Percentiles rank a stretch among this genome's conserved stretches.
Evolutionary conservation across 2,888 invertebrate species (phyloP).

Genomic region (Cabera pusaria): DNA sequence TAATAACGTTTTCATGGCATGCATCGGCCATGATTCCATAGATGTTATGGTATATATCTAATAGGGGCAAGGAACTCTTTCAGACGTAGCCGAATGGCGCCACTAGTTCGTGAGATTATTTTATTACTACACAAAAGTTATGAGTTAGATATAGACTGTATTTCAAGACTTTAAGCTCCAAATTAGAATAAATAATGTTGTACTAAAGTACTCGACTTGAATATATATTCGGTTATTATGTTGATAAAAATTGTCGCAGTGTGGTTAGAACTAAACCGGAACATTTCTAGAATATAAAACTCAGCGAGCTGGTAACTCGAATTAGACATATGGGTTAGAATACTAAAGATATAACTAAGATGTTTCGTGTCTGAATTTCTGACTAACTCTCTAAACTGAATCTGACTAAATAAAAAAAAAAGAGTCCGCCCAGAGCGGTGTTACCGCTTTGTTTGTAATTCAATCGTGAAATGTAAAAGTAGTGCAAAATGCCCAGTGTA

Average conservation of each 20-base stretch:
- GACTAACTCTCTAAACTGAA: too few species aligned
- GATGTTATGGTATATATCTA: conserved; percentile 18
- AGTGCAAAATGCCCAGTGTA: too few species aligned
- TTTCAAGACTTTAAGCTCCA: conserved; percentile 35
- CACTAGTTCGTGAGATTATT: conserved; percentile 61
- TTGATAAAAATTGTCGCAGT: conserved; percentile 68
- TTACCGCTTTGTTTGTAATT: too few species aligned
- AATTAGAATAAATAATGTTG: conserved; percentile 12
- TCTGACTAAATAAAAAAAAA: too few species aligned
- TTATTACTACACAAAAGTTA: conserved; percentile 37
- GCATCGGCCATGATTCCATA: conserved; percentile 48
- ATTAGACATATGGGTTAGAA: too few species aligned
- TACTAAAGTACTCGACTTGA: conserved; percentile 60
- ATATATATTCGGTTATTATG: conserved; percentile 76
- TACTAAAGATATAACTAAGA: too few species aligned
- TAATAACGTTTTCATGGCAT: conserved; percentile 47
- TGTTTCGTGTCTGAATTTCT: too few species aligned
- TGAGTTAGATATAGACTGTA: conserved; percentile 35
- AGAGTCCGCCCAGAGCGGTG: too few species aligned
- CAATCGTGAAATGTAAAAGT: too few species aligned
- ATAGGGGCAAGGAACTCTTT: conserved; percentile 49
- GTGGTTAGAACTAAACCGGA: conserved; percentile 52
- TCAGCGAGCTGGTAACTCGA: neutral
- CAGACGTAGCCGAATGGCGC: conserved; percentile 49
- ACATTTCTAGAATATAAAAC: conserved; percentile 43